phyloP scores from a whole-genome alignment of 2,113 vertebrate species.

The Turdus rufiventris region DNA sequence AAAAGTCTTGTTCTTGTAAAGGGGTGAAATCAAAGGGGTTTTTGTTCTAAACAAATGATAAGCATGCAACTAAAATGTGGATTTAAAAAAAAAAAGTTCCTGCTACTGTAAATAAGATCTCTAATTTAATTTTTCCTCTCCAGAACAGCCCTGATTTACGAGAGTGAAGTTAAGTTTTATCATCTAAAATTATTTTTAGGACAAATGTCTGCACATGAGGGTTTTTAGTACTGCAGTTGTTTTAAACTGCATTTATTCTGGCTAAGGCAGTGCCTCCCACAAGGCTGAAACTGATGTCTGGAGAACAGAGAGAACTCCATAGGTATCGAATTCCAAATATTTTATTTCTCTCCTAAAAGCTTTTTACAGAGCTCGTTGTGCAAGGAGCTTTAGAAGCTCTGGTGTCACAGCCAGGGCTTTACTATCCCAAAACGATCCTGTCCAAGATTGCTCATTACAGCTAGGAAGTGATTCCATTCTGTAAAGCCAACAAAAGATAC shows the following conservation, averaged over 20 bases:
- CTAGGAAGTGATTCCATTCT: slow-evolving; percentile 40
- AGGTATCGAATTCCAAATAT: slow-evolving; percentile 5
- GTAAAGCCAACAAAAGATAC: slow-evolving; percentile 24
- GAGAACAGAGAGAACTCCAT: neutral
- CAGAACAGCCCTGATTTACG: neutral
- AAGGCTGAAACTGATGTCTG: neutral
- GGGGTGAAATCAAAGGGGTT: neutral
- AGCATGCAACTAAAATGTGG: neutral
- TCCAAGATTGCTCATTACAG: neutral
- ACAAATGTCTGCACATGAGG: neutral
- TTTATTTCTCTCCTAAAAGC: neutral
- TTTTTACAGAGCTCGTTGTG: neutral
- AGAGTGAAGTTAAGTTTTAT: neutral
- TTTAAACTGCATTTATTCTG: slow-evolving; percentile 6
- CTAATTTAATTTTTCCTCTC: neutral
- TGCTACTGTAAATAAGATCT: neutral
- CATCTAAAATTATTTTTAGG: neutral
- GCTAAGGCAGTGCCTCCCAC: neutral
- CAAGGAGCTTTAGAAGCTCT: neutral
- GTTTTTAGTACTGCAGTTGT: neutral
- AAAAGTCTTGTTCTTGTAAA: neutral
- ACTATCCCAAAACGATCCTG: neutral
- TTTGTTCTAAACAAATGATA: neutral
- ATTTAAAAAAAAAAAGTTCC: neutral
- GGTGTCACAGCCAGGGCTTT: neutral